Evolutionary conservation across 2,113 vertebrate genomes (phyloP).

Genomic region (Murina feae): DNA sequence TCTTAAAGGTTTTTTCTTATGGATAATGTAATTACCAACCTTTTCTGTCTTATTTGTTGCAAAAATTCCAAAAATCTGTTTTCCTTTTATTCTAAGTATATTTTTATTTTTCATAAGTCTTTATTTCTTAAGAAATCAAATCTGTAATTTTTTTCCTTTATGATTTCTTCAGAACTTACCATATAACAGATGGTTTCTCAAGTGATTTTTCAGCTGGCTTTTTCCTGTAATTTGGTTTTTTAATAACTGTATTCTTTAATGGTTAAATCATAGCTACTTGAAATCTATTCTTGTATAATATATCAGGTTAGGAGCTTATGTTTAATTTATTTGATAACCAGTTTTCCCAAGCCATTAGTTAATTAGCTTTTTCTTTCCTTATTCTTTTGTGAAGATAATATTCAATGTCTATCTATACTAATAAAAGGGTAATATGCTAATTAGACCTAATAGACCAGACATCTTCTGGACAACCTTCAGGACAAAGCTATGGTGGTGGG

Average conservation of each 20-base stretch:
- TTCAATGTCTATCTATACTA: not conserved
- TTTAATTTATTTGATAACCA: conserved; percentile 7
- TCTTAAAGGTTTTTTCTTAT: conserved; percentile 8
- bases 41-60: not conserved
- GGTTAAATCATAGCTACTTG: conserved; percentile 22
- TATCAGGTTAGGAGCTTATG: not conserved
- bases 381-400: not conserved
- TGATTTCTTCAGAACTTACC: conserved; percentile 25
- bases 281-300: conserved; percentile 2
- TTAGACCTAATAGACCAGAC: too few species aligned
- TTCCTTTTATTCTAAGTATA: conserved; percentile 18
- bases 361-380: not conserved
- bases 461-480: too few species aligned
- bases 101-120: conserved; percentile 11
- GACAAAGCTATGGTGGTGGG: too few species aligned
- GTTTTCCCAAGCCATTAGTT: not conserved
- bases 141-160: conserved; percentile 9
- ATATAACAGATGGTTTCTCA: conserved; percentile 18
- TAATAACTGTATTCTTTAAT: conserved; percentile 16
- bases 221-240: conserved; percentile 28
- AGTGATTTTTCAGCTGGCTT: conserved; percentile 21
- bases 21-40: not conserved
- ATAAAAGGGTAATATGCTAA: too few species aligned
- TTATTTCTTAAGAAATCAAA: conserved; percentile 24
- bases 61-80: not conserved